Base-by-base conservation (phyloP, 2,113 vertebrate species). In the Oxyura jamaicensis region DNA sequence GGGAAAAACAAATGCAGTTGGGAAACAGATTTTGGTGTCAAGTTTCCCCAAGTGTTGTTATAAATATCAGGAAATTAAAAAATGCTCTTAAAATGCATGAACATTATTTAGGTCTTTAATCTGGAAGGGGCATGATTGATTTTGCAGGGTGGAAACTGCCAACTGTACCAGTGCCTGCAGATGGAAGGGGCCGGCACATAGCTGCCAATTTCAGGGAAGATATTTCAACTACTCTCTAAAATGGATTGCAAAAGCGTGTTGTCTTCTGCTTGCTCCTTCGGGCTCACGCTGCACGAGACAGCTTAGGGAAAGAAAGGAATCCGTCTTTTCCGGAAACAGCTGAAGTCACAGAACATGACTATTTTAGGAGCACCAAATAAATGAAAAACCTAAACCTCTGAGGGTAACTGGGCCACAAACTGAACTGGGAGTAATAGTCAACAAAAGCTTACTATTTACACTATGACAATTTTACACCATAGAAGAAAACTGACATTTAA, bases 51-150 rank as follows among this genome's bases (percentile, higher is more conserved):
- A 95, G 95, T 97, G 96, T 96, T 97, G 92, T 96, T 97, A 97
- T 97, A 96, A 96, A 97, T 97, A 97, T 86, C 96, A 96, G 96
- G 94, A 96, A 97, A 96, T 97, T 97, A 93, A 96, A 97, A 97
- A 96, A 94, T 96, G 88, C 90, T 83, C 96, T 97, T 96, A 96
- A 96, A 97, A 97, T 96, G 94, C 92, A 95, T 95, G 93, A 97
- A 95, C 93, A 93, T 96, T 97, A 96, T 97, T 97, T 96, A 96
- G 96, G 93, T 96, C 95, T 95, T 97, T 96, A 96, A 97, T 97
- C 94, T 96, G 95, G 94, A 97, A 97, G 95, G 96, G 95, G 96
- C 96, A 97, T 97, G 95, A 96, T 97, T 97, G 94, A 97, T 96
- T 97, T 97, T 97, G 85, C 94, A 96, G 95, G 93, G 91, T 96